phyloP scores from a whole-genome alignment of 2,888 invertebrate genomes.

The Folsomia candida region DNA sequence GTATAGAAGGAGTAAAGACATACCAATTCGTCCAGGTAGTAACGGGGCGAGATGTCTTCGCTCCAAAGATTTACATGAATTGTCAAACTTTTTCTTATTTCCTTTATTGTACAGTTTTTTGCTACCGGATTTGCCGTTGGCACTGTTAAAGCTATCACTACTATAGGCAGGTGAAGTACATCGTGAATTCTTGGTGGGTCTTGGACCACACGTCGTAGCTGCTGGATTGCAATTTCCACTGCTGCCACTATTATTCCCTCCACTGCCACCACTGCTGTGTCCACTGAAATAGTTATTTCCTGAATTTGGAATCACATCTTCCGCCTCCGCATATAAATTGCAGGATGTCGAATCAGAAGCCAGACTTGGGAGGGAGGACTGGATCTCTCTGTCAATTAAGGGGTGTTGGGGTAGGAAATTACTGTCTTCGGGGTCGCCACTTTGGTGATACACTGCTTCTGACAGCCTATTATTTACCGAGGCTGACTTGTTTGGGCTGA shows the following conservation, averaged over 20 bases:
- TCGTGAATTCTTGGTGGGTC: conserved; percentile 48
- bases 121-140: conserved; percentile 58
- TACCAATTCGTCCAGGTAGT: conserved; percentile 44
- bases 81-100: conserved; percentile 50
- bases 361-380: conserved; percentile 57
- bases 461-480: conserved; percentile 49
- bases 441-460: conserved; percentile 49
- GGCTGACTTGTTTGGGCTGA: conserved; percentile 49
- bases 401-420: conserved; percentile 44
- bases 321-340: conserved; percentile 50
- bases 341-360: conserved; percentile 51
- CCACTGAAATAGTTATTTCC: conserved; percentile 34
- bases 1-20: background rate
- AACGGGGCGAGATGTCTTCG: conserved; percentile 49
- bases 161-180: conserved; percentile 50
- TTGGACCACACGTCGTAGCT: conserved; percentile 25
- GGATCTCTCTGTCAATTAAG: conserved; percentile 57
- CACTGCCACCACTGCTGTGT: conserved; percentile 27
- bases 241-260: conserved; percentile 25
- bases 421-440: conserved; percentile 50
- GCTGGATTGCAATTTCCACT: conserved; percentile 38
- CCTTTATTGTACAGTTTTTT: conserved; percentile 48
- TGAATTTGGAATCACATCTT: conserved; percentile 47
- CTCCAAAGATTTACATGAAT: conserved; percentile 47
- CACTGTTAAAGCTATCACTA: conserved; percentile 51